Evolutionary conservation across 1,140 invertebrate species (phyloP), one percentile per base, ranked within the genome.

Genomic region (Telenomus remus): DNA sequence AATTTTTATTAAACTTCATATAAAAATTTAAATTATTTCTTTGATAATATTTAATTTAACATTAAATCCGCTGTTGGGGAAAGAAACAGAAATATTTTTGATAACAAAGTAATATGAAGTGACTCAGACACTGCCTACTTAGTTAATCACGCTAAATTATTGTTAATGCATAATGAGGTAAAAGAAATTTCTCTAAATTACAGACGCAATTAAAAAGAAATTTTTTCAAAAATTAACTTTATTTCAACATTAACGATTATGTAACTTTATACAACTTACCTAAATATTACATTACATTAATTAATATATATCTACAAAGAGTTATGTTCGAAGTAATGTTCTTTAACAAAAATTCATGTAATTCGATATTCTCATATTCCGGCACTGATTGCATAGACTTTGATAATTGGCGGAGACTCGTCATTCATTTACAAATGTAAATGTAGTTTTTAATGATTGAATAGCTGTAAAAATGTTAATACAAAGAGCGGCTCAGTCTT

Each of bases 401-500:
- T 49, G 16, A 59, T 42, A 71, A 64, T 66, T 0, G 34, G 13
- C 12, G 43, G 13, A 16, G 33, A 46, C 44, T 44, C 34, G 34
- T 48, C n/a, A 46, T 44, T 44, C n/a, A 44, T 12, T 44, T 44
- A 12, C 13, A 7, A 2, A 44, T 13, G 43, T 27, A 44, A 44
- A 44, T 44, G 12, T 12, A 14, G 7, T 44, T 44, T 33, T 48
- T 7, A 46, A 60, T 61, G 42, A 49, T 11, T 13, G 11, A 60
- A 60, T 54, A 39, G 37, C 19, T 4, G 37, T 39, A 15, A 48
- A 59, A 59, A 42, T 37, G 12, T 10, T 9, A 27, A 15, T 69
- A 64, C 12, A 64, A 74, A 80, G n/a, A 43, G 48, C 80, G 0
- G 2, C 77, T 85, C 83, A 85, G 83, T 85, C 84, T 86, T 84